Evolutionary conservation across 1,140 invertebrate species (phyloP), one percentile per base, ranked within the genome.

Genomic region (Melanaphis sacchari): DNA sequence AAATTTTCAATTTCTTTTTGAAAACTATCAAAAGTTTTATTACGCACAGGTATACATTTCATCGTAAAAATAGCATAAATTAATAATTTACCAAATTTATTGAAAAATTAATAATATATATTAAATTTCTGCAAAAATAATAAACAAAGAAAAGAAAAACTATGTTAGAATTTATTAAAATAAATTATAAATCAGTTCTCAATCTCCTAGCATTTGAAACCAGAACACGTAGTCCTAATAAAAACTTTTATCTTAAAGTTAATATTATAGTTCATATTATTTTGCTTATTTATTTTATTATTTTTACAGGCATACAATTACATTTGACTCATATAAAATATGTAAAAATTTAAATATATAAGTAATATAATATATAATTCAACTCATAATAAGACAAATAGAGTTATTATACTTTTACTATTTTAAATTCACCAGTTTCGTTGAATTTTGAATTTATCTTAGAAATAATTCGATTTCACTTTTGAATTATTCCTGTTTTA

Each of bases 171-270:
- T 87, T 87, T 31, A 87, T 87, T 46, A 87, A 87, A 87, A 46
- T n/a, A 46, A 87, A 87, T n/a, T 46, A 87, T 87, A 87, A 87
- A 87, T 87, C 85, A 87, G 31, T 31, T 31, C 76, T 82, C 36
- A n/a, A 22, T 22, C 2, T 82, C 40, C 18, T 87, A 11, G n/a
- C 18, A n/a, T 87, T 87, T 1, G 15, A 36, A 46, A 46, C 8
- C 43, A 7, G 8, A 87, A 87, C 85, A 87, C 85, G 43, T 87
- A 87, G 31, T 49, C 31, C 11, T n/a, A 46, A 87, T 87, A 87
- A 46, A 87, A 87, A 87, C 31, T 46, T 87, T 46, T 87, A 49
- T 87, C 43, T 22, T 87, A 87, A 87, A 87, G 18, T 46, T 46
- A 87, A 87, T 46, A 43, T 21, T 46, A 46, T 87, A 46, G 85